These are phyloP conservation scores for Chiroxiphia lanceolata DNA, from an alignment of 2,797 vertebrate genomes.

Conservation along the genomic window DNA sequence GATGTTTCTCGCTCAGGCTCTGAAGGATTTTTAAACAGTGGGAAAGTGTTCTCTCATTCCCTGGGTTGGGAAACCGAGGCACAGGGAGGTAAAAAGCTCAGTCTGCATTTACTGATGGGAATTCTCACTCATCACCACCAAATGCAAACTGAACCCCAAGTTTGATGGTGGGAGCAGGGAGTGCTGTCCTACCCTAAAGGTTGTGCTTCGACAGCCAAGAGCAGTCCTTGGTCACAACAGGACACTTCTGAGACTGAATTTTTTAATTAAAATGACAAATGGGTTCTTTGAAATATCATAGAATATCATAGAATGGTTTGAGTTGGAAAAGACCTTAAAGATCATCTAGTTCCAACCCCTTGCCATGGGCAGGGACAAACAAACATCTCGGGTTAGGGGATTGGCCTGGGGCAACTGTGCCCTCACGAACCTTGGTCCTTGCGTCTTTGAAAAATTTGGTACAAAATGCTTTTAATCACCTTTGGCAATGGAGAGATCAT, in stretches of 20 bases:
- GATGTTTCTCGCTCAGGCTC: background rate
- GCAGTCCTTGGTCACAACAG: background rate
- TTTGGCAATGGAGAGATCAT: background rate
- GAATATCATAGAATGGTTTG: background rate
- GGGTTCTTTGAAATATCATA: no score
- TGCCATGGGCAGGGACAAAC: background rate
- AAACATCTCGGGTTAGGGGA: background rate
- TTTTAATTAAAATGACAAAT: background rate
- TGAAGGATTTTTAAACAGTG: background rate
- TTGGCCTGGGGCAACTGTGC: background rate
- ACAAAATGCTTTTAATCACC: background rate
- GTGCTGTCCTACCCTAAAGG: background rate
- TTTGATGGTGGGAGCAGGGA: background rate
- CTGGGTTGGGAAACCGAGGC: slow-evolving; percentile 3
- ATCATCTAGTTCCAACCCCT: background rate
- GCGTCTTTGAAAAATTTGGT: background rate
- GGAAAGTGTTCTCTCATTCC: background rate
- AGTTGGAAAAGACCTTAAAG: background rate
- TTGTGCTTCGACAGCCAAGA: background rate
- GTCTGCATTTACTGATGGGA: background rate
- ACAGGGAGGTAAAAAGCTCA: background rate
- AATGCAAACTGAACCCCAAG: background rate
- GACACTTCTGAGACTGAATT: background rate
- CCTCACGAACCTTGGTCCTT: background rate
- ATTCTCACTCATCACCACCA: background rate